A percentile compares a stretch with the other conserved stretches of the same genome.
phyloP scores from a whole-genome alignment of 2,888 invertebrate genomes.

The Eugnorisma glareosa region DNA sequence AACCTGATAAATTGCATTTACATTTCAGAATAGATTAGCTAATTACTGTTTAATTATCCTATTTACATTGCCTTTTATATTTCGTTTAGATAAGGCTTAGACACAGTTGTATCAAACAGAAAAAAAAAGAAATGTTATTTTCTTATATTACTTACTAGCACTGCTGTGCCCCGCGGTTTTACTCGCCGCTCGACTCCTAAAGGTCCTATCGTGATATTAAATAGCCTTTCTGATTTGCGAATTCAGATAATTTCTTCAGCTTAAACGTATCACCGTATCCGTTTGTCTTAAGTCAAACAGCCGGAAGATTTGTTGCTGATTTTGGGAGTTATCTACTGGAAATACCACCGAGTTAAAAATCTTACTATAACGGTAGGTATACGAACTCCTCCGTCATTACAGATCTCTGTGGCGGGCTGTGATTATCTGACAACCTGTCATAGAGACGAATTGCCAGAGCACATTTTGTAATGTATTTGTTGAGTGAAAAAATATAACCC shows the following conservation, averaged over 20 bases:
- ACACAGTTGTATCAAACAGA: background rate
- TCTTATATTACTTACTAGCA: background rate
- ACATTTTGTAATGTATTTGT: background rate
- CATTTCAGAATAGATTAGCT: slow-evolving; percentile 30
- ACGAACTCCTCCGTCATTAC: background rate
- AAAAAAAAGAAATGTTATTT: background rate
- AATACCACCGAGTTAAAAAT: background rate
- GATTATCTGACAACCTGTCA: background rate
- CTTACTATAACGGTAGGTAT: background rate
- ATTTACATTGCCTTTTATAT: slow-evolving; percentile 13
- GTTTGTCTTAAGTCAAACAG: background rate
- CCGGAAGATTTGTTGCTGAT: background rate
- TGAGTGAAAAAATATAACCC: background rate
- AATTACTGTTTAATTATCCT: slow-evolving; percentile 1
- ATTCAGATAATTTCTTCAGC: no score
- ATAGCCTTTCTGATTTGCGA: no score
- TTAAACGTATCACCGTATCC: no score
- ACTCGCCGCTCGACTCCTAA: background rate
- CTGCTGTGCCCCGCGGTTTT: background rate
- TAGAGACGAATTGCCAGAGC: background rate
- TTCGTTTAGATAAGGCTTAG: background rate
- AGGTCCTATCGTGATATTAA: background rate
- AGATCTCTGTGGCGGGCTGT: background rate
- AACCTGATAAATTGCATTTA: slow-evolving; percentile 16
- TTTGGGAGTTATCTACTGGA: background rate